Conservation (phyloP, 2,888 invertebrate species). For the Griposia aprilina region DNA sequence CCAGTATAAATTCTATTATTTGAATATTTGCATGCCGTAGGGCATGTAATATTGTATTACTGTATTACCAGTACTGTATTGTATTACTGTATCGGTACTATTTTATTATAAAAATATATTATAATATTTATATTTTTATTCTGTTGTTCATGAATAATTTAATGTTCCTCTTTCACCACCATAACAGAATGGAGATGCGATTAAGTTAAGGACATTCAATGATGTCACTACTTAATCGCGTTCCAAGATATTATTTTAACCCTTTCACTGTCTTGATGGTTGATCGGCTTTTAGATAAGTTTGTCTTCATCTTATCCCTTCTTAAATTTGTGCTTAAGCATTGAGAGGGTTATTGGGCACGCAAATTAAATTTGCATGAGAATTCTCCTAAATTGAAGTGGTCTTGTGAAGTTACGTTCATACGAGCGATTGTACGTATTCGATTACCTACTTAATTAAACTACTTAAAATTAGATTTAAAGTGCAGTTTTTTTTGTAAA, state of each 20-base stretch:
- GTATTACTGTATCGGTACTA: not conserved
- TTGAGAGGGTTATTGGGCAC: constrained; percentile 15
- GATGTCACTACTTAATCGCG: constrained; percentile 1
- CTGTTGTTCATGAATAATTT: no score
- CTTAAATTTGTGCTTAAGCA: constrained; percentile 42
- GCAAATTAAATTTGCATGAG: constrained; percentile 46
- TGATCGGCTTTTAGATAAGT: constrained; percentile 67
- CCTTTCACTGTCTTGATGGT: constrained; percentile 48
- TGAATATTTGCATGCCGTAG: no score
- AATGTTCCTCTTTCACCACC: not conserved
- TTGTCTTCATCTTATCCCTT: constrained; percentile 62
- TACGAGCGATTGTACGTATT: constrained; percentile 1
- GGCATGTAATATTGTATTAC: no score
- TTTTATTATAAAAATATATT: no score
- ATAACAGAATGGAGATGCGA: constrained; percentile 3
- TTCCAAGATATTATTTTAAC: constrained; percentile 27
- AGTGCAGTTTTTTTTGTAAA: no score
- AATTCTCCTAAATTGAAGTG: constrained; percentile 19
- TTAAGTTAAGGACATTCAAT: constrained; percentile 18
- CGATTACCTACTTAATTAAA: not conserved
- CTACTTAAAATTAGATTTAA: not conserved
- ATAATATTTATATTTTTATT: no score
- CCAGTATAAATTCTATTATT: no score
- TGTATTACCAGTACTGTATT: no score
- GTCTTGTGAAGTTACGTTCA: constrained; percentile 17